phyloP scores from a whole-genome alignment of 2,113 vertebrate species.

The Dicrurus megarhynchus region DNA sequence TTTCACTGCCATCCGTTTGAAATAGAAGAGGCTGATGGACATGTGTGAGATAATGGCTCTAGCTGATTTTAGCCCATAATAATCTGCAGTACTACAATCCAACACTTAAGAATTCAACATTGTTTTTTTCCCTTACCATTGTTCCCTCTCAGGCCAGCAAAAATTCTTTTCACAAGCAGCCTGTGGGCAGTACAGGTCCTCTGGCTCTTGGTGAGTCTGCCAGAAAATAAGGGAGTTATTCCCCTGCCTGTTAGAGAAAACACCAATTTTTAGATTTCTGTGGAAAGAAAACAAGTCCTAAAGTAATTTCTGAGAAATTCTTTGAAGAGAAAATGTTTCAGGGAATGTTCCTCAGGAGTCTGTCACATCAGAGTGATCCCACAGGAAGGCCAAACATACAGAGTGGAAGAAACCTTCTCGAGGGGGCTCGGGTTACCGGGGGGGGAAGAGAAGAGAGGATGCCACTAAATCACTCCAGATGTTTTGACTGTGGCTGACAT shows the following conservation, averaged over 20 bases:
- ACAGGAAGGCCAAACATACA: not conserved
- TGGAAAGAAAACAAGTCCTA: not conserved
- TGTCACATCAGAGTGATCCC: not conserved
- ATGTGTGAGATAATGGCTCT: not conserved
- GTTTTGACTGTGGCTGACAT: not conserved
- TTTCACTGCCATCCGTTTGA: not conserved
- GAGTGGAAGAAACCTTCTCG: not conserved
- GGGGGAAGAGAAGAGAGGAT: not conserved
- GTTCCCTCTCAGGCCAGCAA: not conserved
- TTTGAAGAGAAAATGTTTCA: not conserved
- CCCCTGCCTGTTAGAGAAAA: not conserved
- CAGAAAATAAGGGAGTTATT: not conserved
- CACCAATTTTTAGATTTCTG: not conserved
- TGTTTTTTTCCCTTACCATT: not conserved
- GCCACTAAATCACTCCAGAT: not conserved
- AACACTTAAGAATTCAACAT: not conserved
- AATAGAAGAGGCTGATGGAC: not conserved
- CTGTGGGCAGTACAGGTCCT: not conserved
- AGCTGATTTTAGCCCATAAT: not conserved
- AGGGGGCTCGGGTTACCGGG: not conserved
- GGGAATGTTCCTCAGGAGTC: not conserved
- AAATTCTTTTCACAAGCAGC: not conserved
- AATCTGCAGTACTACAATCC: not conserved
- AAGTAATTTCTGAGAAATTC: not conserved
- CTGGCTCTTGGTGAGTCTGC: not conserved